Base-by-base conservation (phyloP, 2,888 invertebrate genomes). In the Sinelater perroti region DNA sequence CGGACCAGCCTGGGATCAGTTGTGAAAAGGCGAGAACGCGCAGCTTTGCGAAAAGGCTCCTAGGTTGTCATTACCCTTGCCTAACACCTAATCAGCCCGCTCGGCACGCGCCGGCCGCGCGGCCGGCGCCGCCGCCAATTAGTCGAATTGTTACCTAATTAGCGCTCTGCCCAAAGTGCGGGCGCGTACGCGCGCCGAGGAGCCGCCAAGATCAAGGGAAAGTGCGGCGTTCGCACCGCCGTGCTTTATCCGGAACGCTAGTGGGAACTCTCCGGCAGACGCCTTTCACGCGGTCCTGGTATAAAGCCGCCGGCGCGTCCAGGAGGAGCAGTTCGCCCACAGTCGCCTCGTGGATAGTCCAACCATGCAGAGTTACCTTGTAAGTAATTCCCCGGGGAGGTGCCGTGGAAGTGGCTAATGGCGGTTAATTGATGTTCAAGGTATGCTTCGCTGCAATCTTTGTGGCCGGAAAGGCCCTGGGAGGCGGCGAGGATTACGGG, bases 371-470 rank as follows among this genome's bases (percentile, higher is more conserved):
- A 62, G 67, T 54, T 70, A 69, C 61, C 67, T 71, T 67, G 74
- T 74, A 72, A 73, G 74, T 40, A 24, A n/a, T 6, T 1, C 11
- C n/a, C 18, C 11, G n/a, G n/a, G n/a, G n/a, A n/a, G n/a, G n/a
- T n/a, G n/a, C n/a, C n/a, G n/a, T n/a, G n/a, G n/a, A n/a, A n/a
- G n/a, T n/a, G n/a, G n/a, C n/a, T n/a, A n/a, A n/a, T n/a, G n/a
- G n/a, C n/a, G n/a, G n/a, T n/a, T n/a, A 33, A 3, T 10, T 33
- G 33, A 11, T 40, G 38, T 40, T 21, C 24, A 2, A 75, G 75
- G 70, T 73, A 60, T 70, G 68, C 67, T 67, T 69, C 67, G 67
- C 69, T 64, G 72, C 75, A 74, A 70, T 75, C 69, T 66, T 75
- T 67, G 72, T 67, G 68, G 69, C 64, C 44, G 70, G 69, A 3